Evolutionary conservation across 2,113 vertebrate species (phyloP), one percentile per base, ranked within the genome.

Genomic region (Struthidea cinerea): DNA sequence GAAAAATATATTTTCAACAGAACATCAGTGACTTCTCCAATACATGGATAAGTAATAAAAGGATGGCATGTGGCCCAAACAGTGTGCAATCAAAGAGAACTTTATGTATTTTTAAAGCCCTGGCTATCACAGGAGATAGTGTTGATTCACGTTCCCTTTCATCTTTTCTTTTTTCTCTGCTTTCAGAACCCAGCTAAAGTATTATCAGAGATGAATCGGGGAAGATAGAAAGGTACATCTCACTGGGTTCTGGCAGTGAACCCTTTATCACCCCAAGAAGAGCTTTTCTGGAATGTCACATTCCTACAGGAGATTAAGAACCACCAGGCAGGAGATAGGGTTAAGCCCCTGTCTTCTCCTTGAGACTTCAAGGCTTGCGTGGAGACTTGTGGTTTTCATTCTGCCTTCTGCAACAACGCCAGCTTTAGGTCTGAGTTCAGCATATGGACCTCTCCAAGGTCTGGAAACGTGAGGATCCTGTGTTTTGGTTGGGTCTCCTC

Each of bases 81-180:
- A 24, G 16, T 24, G 19, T 39, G 5, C 61, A 93, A 39, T n/a
- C 7, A 3, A 71, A 69, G 67, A 70, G 30, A 57, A 77, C 63
- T 95, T 85, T 30, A 73, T 55, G 74, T n/a, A 37, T 53, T 84
- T 84, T 83, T 82, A 80, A 84, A 90, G 73, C 73, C 49, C 60
- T 39, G 37, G 50, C 35, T 74, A 24, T 69, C 69, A 61, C 46
- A 63, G 46, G 68, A 57, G 49, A 27, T 20, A 5, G 35, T 3
- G 5, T 23, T 44, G 39, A 65, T 69, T 82, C 89, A 50, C 33
- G 27, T 12, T 68, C 47, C 23, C 55, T 79, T 83, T 77, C 69
- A 85, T 76, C 65, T 85, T 89, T 60, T 63, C 8, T 77, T 50
- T 81, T 88, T 83, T 46, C 32, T 68, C 1, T 37, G 10, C 24